Percentiles rank a stretch among this genome's conserved stretches.
Conservation (phyloP, 2,797 vertebrate genomes). For the Harpagifer antarcticus region DNA sequence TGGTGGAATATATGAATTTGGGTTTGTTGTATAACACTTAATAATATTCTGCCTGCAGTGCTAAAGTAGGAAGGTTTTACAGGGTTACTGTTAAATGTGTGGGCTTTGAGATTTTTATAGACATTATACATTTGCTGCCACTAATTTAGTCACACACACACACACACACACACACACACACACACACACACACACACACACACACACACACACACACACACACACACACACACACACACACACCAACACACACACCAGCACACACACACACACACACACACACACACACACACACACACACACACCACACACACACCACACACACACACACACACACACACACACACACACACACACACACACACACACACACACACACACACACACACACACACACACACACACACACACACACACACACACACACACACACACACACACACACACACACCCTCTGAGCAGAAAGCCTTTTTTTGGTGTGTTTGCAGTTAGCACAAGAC, state of each 20-base stretch:
- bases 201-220: constrained; percentile 44
- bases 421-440: constrained; percentile 26
- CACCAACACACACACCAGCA: too few species aligned
- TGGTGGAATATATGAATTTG: constrained; percentile 32
- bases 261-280: constrained; percentile 35
- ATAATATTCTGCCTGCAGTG: constrained; percentile 35
- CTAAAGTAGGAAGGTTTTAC: constrained; percentile 44
- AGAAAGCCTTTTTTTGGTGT: constrained; percentile 9
- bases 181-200: constrained; percentile 28
- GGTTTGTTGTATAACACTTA: constrained; percentile 46
- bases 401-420: constrained; percentile 42
- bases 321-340: constrained; percentile 8
- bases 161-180: constrained; percentile 32
- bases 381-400: constrained; percentile 35
- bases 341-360: constrained; percentile 37
- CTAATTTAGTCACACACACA: constrained; percentile 51
- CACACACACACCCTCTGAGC: background rate
- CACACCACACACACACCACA: too few species aligned
- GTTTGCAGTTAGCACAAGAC: background rate
- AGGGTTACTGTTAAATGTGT: constrained; percentile 56
- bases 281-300: constrained; percentile 42
- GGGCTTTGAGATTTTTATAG: constrained; percentile 57
- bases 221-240: constrained; percentile 34
- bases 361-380: constrained; percentile 40
- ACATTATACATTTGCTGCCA: constrained; percentile 30